These are phyloP conservation scores for Burhinus oedicnemus DNA, from an alignment of 2,113 vertebrate species.

Conservation along the genomic window DNA sequence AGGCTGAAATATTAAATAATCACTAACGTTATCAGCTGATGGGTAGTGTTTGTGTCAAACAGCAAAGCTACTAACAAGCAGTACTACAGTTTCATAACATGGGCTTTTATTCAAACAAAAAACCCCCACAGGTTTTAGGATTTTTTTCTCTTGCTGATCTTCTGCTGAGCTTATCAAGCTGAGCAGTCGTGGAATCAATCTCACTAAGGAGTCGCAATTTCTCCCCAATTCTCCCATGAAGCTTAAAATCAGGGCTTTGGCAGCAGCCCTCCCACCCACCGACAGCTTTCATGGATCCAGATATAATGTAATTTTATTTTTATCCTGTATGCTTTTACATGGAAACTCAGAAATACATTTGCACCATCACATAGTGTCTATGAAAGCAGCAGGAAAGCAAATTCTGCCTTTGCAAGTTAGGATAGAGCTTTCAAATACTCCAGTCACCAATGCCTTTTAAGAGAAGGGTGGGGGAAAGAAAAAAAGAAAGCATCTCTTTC, in stretches of 20 bases:
- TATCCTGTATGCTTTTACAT: conserved; percentile 49
- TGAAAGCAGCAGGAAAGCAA: conserved; percentile 32
- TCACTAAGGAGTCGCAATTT: conserved; percentile 60
- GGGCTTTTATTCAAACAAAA: conserved; percentile 45
- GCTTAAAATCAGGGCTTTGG: conserved; percentile 66
- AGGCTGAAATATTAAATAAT: conserved; percentile 8
- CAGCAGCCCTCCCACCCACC: conserved; percentile 43
- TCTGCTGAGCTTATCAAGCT: conserved; percentile 67
- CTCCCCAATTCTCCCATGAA: conserved; percentile 59
- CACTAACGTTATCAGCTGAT: background rate
- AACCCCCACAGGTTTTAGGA: conserved; percentile 34
- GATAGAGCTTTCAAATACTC: background rate
- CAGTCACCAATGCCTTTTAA: background rate
- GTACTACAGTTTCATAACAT: conserved; percentile 14
- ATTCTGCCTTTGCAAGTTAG: background rate
- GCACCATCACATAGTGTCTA: conserved; percentile 6
- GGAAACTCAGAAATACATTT: conserved; percentile 56
- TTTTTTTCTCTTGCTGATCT: conserved; percentile 29
- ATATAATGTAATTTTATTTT: conserved; percentile 70
- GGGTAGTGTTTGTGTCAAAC: background rate
- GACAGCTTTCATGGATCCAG: conserved; percentile 59
- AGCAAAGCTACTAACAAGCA: conserved; percentile 7
- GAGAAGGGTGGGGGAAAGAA: background rate
- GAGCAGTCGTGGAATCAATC: conserved; percentile 67
- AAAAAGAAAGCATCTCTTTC: background rate